A percentile compares a stretch with the other conserved stretches of the same genome.
Evolutionary conservation across 2,113 vertebrate species (phyloP).

Genomic region (Pongo abelii): DNA sequence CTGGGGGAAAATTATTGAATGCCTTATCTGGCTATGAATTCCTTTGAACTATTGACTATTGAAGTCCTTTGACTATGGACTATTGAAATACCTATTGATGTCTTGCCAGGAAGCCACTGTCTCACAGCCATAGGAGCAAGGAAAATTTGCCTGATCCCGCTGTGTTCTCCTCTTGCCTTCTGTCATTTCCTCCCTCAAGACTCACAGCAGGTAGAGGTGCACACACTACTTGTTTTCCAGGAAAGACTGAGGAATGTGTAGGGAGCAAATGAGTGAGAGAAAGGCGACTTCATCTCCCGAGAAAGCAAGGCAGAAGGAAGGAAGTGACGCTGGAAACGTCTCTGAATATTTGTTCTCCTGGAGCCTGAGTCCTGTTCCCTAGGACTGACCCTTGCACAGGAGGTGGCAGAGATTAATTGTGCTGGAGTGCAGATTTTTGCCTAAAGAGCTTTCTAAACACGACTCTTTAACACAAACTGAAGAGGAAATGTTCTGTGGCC

Average conservation of each 20-base stretch:
- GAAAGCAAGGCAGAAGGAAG: neutral
- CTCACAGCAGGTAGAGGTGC: neutral
- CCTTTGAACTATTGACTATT: neutral
- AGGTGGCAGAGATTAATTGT: fast-evolving
- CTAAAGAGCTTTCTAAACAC: neutral
- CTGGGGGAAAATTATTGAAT: fast-evolving
- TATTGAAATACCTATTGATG: fast-evolving
- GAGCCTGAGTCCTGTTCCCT: neutral
- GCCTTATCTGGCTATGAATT: fast-evolving
- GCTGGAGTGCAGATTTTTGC: neutral
- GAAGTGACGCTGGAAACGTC: fast-evolving
- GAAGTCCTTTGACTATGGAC: neutral
- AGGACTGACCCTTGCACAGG: fast-evolving
- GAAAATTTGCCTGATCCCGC: fast-evolving
- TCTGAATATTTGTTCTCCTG: neutral
- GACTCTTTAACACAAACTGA: neutral
- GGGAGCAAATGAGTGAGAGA: neutral
- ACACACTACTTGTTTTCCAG: neutral
- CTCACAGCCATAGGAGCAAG: too few species aligned
- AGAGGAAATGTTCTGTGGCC: neutral
- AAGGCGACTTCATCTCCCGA: neutral
- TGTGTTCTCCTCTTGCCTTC: fast-evolving
- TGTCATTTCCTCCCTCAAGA: too few species aligned
- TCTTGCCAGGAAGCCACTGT: neutral
- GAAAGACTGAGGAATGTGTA: too few species aligned